Evolutionary conservation across 2,888 invertebrate genomes (phyloP), one percentile per base, ranked within the genome.

Genomic region (Agrochola macilenta): DNA sequence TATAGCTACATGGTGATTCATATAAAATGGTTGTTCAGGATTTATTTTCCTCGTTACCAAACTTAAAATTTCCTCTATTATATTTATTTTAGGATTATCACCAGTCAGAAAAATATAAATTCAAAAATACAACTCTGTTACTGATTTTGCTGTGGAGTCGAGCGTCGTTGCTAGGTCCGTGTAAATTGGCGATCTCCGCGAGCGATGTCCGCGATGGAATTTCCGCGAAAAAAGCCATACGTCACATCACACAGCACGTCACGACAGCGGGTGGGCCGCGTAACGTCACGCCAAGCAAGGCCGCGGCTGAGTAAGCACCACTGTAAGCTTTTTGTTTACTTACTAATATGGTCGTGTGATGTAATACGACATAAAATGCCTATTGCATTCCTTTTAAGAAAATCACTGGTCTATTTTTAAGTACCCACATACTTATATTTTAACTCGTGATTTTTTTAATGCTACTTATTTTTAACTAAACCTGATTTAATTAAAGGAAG

Each of bases 201-300:
- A 93, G 93, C 94, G 92, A 90, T 92, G 94, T 87, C 93, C 94
- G 92, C 94, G 77, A 84, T 91, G 95, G 95, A 96, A 95, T 95
- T 96, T 96, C 95, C 95, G 96, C 96, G 95, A 96, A 96, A 96
- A 95, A 94, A 92, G 82, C 78, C 87, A 90, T 92, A 95, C 96
- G 96, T 95, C 96, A 96, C 93, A 89, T 68, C 78, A 90, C 79
- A 90, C 90, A 91, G 90, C 92, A 94, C 94, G 91, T 87, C 89
- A 85, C 83, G 58, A 86, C 79, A 83, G 87, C 90, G 91, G 92
- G 91, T 91, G 91, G 90, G 88, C 89, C 89, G 87, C 89, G 89
- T 89, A 83, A 93, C 95, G 95, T 95, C 95, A 95, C 93, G 87
- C 89, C 78, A 84, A 81, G 86, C 95, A 95, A 95, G 95, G 95